Base-by-base conservation (phyloP, 2,888 invertebrate genomes). In the Polydrusus pterygomalis region DNA sequence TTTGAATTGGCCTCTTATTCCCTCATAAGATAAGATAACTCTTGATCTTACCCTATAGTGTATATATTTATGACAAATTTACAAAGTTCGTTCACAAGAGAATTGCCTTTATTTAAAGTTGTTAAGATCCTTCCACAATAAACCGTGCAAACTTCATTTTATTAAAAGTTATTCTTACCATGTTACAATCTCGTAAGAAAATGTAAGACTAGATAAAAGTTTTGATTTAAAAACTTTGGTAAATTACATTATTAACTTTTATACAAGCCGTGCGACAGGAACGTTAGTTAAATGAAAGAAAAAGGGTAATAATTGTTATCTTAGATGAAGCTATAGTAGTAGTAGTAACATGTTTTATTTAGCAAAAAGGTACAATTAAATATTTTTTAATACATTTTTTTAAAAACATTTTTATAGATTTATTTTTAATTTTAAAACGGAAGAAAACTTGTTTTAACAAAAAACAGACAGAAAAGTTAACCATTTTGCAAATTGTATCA, bases 61-160 rank as follows among this genome's bases (percentile, higher is more conserved):
- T 38, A 60, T 60, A n/a, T n/a, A n/a, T n/a, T n/a, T n/a, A 38
- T 60, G 58, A 60, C 38, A 38, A 60, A 38, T 60, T 60, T 60
- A 34, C 38, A 60, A 58, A 60, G 58, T 60, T 60, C 9, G 38
- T 34, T 11, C 58, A 38, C 58, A 18, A 60, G 58, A 38, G 58
- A 60, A 60, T 38, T 60, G 15, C 11, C 17, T 60, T 38, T 60
- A 60, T 60, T 60, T 38, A 60, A 60, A 38, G 17, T 60, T 60
- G 18, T 17, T 60, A 38, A 38, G 58, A 38, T 38, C 17, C 15
- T 60, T 38, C 10, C 38, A 60, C 58, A 60, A 60, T 38, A 60
- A 60, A 38, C 17, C 38, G 38, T 38, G 38, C 38, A 38, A 60
- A 60, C 38, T 60, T 60, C 8, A 56, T 15, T 56, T 34, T 56